Conservation (phyloP, 2,113 vertebrate species). For the Hemiprocne comata region DNA sequence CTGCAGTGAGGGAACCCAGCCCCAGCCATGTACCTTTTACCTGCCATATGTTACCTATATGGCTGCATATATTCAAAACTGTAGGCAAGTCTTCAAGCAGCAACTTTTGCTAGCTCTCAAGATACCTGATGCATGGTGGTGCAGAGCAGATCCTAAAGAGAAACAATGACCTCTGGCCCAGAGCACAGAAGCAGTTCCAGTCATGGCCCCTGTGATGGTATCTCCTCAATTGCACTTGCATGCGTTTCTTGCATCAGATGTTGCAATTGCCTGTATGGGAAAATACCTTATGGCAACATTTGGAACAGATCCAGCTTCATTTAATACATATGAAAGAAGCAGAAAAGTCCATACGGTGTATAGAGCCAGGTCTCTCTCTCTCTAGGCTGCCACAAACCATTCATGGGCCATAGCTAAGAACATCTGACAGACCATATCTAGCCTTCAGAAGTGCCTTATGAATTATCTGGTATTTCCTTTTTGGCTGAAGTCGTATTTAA, state of each 20-base stretch:
- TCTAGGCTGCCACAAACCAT: not conserved
- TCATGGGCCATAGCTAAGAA: not conserved
- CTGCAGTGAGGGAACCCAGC: not conserved
- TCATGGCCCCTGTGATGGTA: too few relatives aligned
- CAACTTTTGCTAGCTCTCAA: not conserved
- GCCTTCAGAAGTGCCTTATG: not conserved
- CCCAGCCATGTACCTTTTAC: not conserved
- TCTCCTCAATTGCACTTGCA: not conserved
- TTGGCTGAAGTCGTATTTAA: not conserved
- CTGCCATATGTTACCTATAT: fast-evolving
- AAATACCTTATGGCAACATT: not conserved
- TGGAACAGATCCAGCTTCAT: not conserved
- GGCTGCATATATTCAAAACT: not conserved
- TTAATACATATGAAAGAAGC: not conserved
- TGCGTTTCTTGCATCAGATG: not conserved
- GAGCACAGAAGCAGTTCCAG: not conserved
- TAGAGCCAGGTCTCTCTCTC: not conserved
- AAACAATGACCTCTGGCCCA: not conserved
- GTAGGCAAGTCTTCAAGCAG: not conserved
- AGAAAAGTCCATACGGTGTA: not conserved
- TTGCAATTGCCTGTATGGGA: not conserved
- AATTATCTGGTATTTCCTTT: not conserved
- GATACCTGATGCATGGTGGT: not conserved
- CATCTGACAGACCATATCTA: not conserved
- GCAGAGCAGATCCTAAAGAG: not conserved